Percentiles rank a stretch among this genome's conserved stretches.
Conservation (phyloP, 2,888 invertebrate species). For the Agrotis puta region DNA sequence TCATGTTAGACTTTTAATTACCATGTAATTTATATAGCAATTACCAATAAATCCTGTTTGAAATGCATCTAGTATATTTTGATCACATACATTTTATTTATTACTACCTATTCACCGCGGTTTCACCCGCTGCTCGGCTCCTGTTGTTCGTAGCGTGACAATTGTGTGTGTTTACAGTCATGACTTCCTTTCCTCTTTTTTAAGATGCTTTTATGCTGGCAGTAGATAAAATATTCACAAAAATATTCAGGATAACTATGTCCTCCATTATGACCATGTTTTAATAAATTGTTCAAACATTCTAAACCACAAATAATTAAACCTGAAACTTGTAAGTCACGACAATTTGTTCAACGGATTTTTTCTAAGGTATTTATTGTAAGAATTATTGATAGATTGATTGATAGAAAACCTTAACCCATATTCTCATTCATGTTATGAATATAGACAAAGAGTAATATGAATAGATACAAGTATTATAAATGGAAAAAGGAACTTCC, state of each 20-base stretch:
- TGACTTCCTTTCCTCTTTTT: background rate
- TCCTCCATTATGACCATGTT: background rate
- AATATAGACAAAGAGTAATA: no score
- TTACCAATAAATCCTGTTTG: background rate
- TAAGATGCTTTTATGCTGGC: background rate
- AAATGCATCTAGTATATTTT: no score
- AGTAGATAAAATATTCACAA: background rate
- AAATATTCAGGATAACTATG: background rate
- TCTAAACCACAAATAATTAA: conserved; percentile 5
- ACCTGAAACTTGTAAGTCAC: conserved; percentile 3
- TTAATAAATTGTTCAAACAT: background rate
- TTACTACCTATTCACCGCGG: no score
- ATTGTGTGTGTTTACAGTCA: background rate
- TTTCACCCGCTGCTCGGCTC: no score
- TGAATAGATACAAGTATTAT: conserved; percentile 29
- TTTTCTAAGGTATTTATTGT: background rate
- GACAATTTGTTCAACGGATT: conserved; percentile 7
- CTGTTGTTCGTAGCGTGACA: no score
- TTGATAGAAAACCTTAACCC: background rate
- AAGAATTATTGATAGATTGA: no score
- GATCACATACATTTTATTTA: no score
- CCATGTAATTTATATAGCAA: background rate
- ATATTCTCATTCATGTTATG: conserved; percentile 32
- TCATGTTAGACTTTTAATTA: background rate
- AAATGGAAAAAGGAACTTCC: conserved; percentile 19